These are phyloP conservation scores for Andrena fulva DNA, from an alignment of 2,888 invertebrate genomes.

Conservation along the genomic window DNA sequence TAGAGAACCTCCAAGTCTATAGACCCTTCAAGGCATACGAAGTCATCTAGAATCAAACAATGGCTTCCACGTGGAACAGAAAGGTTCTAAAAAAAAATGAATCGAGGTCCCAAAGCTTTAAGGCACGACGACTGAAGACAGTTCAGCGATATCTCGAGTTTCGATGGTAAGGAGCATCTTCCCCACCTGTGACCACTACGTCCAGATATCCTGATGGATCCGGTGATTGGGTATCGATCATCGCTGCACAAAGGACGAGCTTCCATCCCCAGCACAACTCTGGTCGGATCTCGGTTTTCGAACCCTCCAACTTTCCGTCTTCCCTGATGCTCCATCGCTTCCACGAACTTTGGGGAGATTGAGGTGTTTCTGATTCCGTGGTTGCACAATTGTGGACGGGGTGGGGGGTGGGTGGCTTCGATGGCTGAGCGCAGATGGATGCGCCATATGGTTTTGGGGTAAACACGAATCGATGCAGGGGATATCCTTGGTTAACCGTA, in stretches of 20 bases:
- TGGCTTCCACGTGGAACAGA: too few relatives aligned
- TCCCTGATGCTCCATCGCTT: constrained; percentile 1
- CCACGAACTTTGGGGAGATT: constrained; percentile 36
- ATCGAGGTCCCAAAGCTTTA: too few relatives aligned
- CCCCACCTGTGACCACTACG: too few relatives aligned
- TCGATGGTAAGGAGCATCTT: too few relatives aligned
- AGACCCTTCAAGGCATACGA: too few relatives aligned
- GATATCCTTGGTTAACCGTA: background rate
- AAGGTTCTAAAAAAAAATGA: too few relatives aligned
- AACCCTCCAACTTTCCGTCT: constrained; percentile 26
- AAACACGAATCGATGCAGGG: constrained; percentile 27
- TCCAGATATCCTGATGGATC: too few relatives aligned
- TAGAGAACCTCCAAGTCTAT: too few relatives aligned
- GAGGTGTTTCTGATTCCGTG: constrained; percentile 29
- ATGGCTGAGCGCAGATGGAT: background rate
- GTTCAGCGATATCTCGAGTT: too few relatives aligned
- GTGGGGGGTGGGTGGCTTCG: background rate
- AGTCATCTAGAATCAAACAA: too few relatives aligned
- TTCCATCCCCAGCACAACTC: background rate
- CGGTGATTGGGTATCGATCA: constrained; percentile 24
- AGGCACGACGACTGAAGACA: too few relatives aligned
- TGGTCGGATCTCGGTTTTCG: constrained; percentile 26
- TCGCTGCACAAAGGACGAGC: constrained; percentile 4
- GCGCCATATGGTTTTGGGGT: background rate
- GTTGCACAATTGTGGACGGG: constrained; percentile 15